Percentiles rank a stretch among this genome's conserved stretches.
Evolutionary conservation across 2,113 vertebrate species (phyloP).

Genomic region (Cryptoleucopteryx plumbea): DNA sequence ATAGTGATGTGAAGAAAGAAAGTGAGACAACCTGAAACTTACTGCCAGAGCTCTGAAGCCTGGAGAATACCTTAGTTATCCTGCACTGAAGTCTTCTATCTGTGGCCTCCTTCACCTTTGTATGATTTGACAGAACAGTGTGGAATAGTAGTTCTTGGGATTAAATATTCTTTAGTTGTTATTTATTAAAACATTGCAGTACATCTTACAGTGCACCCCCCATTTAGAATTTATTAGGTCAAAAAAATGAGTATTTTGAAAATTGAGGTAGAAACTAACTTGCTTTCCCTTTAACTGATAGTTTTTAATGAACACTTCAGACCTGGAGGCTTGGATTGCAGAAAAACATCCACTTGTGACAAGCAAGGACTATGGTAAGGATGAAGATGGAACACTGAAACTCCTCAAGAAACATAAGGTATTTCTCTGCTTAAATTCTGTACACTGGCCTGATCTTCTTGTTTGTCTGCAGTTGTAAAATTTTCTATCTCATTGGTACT

Average conservation of each 20-base stretch:
- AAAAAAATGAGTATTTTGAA: neutral
- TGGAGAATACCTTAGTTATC: neutral
- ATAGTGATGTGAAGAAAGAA: neutral
- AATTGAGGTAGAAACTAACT: neutral
- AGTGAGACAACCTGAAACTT: neutral
- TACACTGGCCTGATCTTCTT: neutral
- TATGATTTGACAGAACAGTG: neutral
- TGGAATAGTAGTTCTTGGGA: neutral
- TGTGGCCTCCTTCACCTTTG: neutral
- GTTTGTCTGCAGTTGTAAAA: neutral
- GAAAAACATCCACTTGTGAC: constrained; percentile 75
- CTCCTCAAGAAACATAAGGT: constrained; percentile 86
- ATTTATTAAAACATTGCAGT: neutral
- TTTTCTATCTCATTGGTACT: neutral
- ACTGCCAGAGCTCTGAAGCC: neutral
- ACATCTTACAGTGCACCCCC: neutral
- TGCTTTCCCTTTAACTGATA: constrained; percentile 32
- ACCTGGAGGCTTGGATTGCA: constrained; percentile 79
- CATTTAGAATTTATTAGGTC: neutral
- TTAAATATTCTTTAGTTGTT: neutral
- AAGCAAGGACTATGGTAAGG: constrained; percentile 79
- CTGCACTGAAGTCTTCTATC: neutral
- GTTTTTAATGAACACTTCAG: constrained; percentile 82
- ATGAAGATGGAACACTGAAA: constrained; percentile 73
- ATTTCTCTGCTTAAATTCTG: neutral